phyloP scores from a whole-genome alignment of 2,113 vertebrate species.

The Apodemus speciosus region DNA sequence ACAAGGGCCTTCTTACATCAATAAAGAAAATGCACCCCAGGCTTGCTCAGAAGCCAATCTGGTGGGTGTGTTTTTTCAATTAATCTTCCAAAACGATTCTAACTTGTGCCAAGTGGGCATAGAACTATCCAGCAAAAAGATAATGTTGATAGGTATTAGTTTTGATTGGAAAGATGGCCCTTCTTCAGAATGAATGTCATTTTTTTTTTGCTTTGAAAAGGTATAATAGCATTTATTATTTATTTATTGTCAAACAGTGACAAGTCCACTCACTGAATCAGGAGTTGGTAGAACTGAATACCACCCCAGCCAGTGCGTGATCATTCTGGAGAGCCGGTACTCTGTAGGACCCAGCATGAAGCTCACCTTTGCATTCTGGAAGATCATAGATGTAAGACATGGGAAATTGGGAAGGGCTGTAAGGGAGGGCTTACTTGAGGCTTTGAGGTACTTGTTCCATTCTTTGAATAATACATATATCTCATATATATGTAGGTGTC shows the following conservation, averaged over 20 bases:
- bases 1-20: neutral
- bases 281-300: neutral
- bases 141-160: neutral
- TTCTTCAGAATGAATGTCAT: neutral
- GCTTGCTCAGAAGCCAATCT: neutral
- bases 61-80: neutral
- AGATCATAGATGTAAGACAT: neutral
- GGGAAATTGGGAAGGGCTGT: neutral
- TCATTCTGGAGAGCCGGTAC: neutral
- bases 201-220: conserved; percentile 9
- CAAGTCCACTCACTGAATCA: neutral
- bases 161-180: conserved; percentile 22
- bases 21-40: neutral
- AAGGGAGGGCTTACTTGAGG: neutral
- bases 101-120: neutral
- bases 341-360: neutral
- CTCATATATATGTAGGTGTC: neutral
- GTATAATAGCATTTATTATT: neutral
- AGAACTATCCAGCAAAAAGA: neutral
- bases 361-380: neutral
- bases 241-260: neutral
- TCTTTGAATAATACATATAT: neutral
- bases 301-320: neutral
- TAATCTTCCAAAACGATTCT: neutral
- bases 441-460: neutral